These are phyloP conservation scores for Champsocephalus esox DNA, from an alignment of 2,797 vertebrate genomes.

Conservation along the genomic window DNA sequence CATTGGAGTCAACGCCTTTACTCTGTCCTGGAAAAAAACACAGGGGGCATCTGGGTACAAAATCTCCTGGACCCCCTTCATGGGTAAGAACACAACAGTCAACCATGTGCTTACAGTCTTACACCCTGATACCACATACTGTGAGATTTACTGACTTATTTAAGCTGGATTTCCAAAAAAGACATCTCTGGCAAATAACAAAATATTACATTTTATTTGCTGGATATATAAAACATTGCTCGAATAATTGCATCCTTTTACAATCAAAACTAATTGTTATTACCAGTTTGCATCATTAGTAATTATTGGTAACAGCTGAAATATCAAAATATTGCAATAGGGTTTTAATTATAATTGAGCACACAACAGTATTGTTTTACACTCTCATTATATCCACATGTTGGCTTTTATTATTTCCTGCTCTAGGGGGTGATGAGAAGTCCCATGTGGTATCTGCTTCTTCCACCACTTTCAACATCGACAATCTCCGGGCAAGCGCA, in stretches of 20 bases:
- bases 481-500: slow-evolving; percentile 82
- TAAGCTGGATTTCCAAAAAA: slow-evolving; percentile 3
- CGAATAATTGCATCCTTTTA: slow-evolving; percentile 1
- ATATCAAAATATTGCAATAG: neutral
- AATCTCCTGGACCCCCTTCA: slow-evolving; percentile 87
- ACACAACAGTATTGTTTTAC: neutral
- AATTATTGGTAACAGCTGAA: neutral
- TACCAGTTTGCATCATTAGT: neutral
- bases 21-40: slow-evolving; percentile 86
- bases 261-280: neutral
- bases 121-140: neutral
- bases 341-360: slow-evolving; percentile 1
- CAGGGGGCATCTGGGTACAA: slow-evolving; percentile 84
- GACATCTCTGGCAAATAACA: neutral
- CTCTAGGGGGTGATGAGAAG: slow-evolving; percentile 85
- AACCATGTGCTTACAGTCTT: neutral
- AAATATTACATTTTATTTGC: neutral
- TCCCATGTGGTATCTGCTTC: slow-evolving; percentile 78
- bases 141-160: neutral
- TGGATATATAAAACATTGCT: neutral
- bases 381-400: slow-evolving; percentile 17
- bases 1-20: slow-evolving; percentile 81
- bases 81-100: slow-evolving; percentile 71
- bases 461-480: slow-evolving; percentile 80
- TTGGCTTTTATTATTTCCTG: slow-evolving; percentile 27